Evolutionary conservation across 2,888 invertebrate species (phyloP).

Genomic region (Agrotis exclamationis): DNA sequence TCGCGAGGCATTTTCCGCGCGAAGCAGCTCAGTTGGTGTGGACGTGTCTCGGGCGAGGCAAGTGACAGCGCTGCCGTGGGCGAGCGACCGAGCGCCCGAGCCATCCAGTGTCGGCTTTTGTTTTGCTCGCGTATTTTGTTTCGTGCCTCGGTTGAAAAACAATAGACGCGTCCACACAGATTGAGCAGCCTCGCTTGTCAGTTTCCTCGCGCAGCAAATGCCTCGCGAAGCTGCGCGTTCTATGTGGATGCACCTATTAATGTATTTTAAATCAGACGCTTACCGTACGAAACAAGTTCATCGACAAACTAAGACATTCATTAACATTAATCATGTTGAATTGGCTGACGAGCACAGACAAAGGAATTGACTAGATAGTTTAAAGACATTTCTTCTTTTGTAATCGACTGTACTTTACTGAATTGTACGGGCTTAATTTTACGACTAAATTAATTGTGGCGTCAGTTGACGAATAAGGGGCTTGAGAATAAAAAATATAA

Average conservation of each 20-base stretch:
- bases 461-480: neutral
- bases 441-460: neutral
- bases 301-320: slow-evolving; percentile 53
- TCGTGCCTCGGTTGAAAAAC: no score
- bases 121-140: no score
- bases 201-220: no score
- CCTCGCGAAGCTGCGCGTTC: no score
- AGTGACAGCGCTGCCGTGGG: no score
- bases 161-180: no score
- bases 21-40: no score
- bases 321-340: slow-evolving; percentile 60
- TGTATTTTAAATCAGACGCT: slow-evolving; percentile 32
- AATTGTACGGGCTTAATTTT: neutral
- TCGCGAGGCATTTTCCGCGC: no score
- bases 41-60: no score
- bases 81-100: no score
- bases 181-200: no score
- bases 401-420: neutral
- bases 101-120: no score
- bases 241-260: slow-evolving; percentile 42
- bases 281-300: slow-evolving; percentile 42
- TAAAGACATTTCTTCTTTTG: neutral
- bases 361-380: slow-evolving; percentile 11
- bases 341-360: slow-evolving; percentile 34
- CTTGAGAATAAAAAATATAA: neutral